These are phyloP conservation scores for Campylorhamphus procurvoides DNA, from an alignment of 2,113 vertebrate genomes.

Conservation along the genomic window DNA sequence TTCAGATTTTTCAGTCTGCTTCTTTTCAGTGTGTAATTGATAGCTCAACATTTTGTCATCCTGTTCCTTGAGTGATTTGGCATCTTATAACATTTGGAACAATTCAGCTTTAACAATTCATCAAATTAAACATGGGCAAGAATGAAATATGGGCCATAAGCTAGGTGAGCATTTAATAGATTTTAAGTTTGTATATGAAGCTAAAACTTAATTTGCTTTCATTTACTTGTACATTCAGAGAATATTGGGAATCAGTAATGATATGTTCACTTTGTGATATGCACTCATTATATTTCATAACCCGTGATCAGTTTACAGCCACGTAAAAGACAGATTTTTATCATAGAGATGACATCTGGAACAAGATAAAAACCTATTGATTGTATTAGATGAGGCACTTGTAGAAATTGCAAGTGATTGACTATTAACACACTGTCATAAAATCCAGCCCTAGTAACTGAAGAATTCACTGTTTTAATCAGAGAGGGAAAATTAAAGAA, in stretches of 20 bases:
- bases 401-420: constrained; percentile 10
- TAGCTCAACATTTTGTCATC: not conserved
- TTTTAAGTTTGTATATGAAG: not conserved
- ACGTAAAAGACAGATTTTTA: constrained; percentile 25
- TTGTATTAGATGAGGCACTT: constrained; percentile 11
- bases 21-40: not conserved
- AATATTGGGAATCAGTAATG: not conserved
- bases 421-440: constrained; percentile 1
- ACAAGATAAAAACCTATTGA: not conserved
- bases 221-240: not conserved
- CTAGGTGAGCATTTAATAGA: not conserved
- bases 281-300: constrained; percentile 10
- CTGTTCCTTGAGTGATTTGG: not conserved
- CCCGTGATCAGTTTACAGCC: not conserved
- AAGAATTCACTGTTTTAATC: not conserved
- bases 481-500: not conserved
- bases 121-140: not conserved
- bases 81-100: not conserved
- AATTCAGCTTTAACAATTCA: not conserved
- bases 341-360: not conserved
- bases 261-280: constrained; percentile 4
- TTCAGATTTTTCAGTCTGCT: not conserved
- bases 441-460: not conserved
- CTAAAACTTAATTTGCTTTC: not conserved
- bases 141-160: not conserved